Evolutionary conservation across 37 sponge, comb jelly and placozoan species (phyloP).

Genomic region (Haliclona indistincta): DNA sequence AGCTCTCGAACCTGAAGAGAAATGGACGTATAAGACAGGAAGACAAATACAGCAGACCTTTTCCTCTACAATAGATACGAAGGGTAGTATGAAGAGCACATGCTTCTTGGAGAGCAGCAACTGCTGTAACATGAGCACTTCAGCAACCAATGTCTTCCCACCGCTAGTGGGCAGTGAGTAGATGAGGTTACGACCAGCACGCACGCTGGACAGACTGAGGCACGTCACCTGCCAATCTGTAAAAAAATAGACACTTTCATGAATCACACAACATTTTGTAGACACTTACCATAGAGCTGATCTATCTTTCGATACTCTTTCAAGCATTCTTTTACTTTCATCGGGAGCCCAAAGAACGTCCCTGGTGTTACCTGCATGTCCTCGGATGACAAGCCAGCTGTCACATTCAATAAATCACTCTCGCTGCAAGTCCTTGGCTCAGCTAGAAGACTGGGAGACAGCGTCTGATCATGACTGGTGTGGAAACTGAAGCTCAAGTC

Average conservation of each 20-base stretch:
- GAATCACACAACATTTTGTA: background rate
- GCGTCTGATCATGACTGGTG: too few relatives aligned
- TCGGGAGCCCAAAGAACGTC: conserved; percentile 79
- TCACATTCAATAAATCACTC: too few relatives aligned
- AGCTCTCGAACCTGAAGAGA: conserved; percentile 76
- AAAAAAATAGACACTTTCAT: background rate
- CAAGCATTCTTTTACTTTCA: conserved; percentile 39
- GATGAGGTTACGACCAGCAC: conserved; percentile 68
- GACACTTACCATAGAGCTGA: conserved; percentile 65
- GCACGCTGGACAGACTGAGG: conserved; percentile 48
- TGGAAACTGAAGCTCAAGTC: too few relatives aligned
- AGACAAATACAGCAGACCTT: conserved; percentile 48
- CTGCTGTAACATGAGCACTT: conserved; percentile 82
- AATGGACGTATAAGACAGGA: background rate
- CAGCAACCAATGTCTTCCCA: conserved; percentile 97
- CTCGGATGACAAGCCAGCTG: too few relatives aligned
- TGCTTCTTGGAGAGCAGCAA: conserved; percentile 60
- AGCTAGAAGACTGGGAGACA: too few relatives aligned
- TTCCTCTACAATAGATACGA: conserved; percentile 93
- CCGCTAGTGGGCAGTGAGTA: conserved; percentile 95
- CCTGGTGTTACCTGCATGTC: too few relatives aligned
- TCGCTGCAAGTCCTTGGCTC: too few relatives aligned
- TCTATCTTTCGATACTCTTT: conserved; percentile 54
- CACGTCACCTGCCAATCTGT: conserved; percentile 84
- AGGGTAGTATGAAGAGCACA: conserved; percentile 87